Base-by-base conservation (phyloP, 1,140 invertebrate species). In the Rhopalosiphum padi region DNA sequence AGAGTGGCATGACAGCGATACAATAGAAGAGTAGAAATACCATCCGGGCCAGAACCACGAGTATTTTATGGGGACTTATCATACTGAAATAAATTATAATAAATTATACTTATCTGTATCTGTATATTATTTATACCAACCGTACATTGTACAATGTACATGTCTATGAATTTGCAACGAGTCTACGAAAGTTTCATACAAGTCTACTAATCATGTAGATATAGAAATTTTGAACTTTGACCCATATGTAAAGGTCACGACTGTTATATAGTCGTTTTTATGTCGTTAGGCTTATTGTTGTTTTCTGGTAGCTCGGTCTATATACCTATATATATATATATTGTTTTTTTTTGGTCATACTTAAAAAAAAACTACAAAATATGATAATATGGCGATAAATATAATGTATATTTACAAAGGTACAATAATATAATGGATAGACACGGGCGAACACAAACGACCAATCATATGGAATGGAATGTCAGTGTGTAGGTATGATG, bases 321-420 rank as follows among this genome's bases (percentile, higher is more conserved):
- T n/a, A 77, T 51, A 18, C 2, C 5, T 77, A 77, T 77, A n/a
- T n/a, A 21, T 68, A 68, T 68, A 60, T 82, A 35, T 82, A 83
- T 83, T 0, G 35, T 83, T 83, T 37, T 37, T 37, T 35, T 83
- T 9, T 37, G 77, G 18, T 37, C 77, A 83, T 35, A 83, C 77
- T 83, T 83, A 83, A 83, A 9, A 37, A 83, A 82, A 83, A 83
- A 37, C 77, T 23, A 9, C 77, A 37, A 37, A 41, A 41, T 41
- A 83, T 8, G 37, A 30, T 86, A 86, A 77, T 35, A 53, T 77
- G 15, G n/a, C 60, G 15, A 77, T 35, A 77, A 77, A 77, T 35
- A 77, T 77, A 77, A 77, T 77, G 30, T 35, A 77, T 77, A 77
- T 77, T 77, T n/a, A 77, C 60, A 77, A 77, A 77, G n/a, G 60